Conservation (phyloP, 2,888 invertebrate species). For the Encarsia formosa region DNA sequence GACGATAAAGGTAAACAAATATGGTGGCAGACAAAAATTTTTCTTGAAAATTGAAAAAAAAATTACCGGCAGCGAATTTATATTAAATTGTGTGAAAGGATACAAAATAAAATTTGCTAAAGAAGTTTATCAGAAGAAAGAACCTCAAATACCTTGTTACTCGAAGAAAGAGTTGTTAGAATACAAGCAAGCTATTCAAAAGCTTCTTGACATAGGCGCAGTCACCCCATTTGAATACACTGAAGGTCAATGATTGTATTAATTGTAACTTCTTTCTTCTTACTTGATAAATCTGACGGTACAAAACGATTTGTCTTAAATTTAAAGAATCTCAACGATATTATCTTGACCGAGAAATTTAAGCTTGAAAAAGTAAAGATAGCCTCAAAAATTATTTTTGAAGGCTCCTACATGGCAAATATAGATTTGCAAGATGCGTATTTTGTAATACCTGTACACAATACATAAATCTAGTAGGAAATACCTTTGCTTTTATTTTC, state of each 20-base stretch:
- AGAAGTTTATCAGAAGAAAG: not conserved
- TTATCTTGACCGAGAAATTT: conserved; percentile 11
- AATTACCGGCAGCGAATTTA: not conserved
- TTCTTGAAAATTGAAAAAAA: not conserved
- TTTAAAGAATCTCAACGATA: conserved; percentile 18
- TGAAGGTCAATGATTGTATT: conserved; percentile 8
- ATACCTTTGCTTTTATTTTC: conserved; percentile 27
- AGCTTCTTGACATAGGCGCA: not conserved
- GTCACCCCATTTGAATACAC: not conserved
- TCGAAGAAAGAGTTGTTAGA: not conserved
- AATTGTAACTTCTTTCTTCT: conserved; percentile 13
- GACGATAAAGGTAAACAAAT: not conserved
- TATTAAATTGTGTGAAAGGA: conserved; percentile 1
- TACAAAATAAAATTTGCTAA: not conserved
- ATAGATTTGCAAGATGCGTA: conserved; percentile 29
- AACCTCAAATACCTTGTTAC: not conserved
- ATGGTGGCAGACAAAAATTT: not conserved
- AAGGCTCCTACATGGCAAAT: conserved; percentile 13
- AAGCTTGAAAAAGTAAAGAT: conserved; percentile 21
- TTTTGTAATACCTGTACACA: conserved; percentile 20
- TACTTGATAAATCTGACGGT: conserved; percentile 9
- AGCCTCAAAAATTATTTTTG: conserved; percentile 7
- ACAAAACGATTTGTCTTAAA: conserved; percentile 15
- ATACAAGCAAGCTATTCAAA: not conserved
- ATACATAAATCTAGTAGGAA: conserved; percentile 8